Base-by-base conservation (phyloP, 2,888 invertebrate genomes). In the Chesias legatella region DNA sequence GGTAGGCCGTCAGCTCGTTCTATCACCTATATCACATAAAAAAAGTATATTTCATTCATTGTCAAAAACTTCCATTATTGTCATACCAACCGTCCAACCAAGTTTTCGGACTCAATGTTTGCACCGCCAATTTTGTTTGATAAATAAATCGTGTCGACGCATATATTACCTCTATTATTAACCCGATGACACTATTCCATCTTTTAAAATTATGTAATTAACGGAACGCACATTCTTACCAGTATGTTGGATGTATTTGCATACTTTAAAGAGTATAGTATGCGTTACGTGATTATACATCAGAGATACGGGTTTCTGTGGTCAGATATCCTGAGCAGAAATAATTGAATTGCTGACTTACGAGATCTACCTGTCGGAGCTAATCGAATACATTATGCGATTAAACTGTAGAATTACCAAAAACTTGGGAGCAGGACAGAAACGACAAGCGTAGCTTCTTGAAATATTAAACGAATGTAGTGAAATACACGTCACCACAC, bases 201-300 rank as follows among this genome's bases (percentile, higher is more conserved):
- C 45, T 43, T 60, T 51, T 53, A 63, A 58, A 60, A 57, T 53
- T 58, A 58, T 58, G 51, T 58, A 58, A 57, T 58, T 58, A 58
- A 62, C 59, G 63, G 67, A 65, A 63, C 66, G 56, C 58, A 56
- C 54, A 56, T 59, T 65, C 63, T 63, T 51, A 53, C 60, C 56
- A 60, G 44, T 47, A 46, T 48, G 44, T 48, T 46, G 43, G 43
- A 41, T 25, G 43, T 53, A 54, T 55, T 52, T 50, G 39, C 52
- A 52, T 55, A 39, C 30, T 39, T 42, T 35, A 24, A 37, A 32
- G 10, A 23, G 20, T 51, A 51, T 44, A 48, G 28, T 28, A 21
- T 3, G 51, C 29, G 34, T 6, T 7, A 8, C n/a, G 7, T 33
- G 49, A 48, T 43, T 4, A 17, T 24, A 27, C 45, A 36, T 29